Conservation (phyloP, 2,888 invertebrate species). For the Ornithoptera priamus region DNA sequence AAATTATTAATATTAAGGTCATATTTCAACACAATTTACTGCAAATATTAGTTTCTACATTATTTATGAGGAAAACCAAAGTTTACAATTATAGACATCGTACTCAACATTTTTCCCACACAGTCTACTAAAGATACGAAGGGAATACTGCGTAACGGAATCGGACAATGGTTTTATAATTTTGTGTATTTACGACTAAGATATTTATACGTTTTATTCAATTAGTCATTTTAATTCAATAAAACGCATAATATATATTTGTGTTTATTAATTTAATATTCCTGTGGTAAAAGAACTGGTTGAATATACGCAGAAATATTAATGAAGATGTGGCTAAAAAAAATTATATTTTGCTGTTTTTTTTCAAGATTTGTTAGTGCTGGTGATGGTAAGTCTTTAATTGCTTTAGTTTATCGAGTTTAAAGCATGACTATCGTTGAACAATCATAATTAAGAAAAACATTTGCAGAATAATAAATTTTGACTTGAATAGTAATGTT, state of each 20-base stretch:
- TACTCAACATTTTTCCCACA: neutral
- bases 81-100: neutral
- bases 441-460: too few relatives aligned
- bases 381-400: neutral
- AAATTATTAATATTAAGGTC: neutral
- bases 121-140: neutral
- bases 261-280: neutral
- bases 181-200: too few relatives aligned
- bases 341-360: neutral
- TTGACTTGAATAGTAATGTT: too few relatives aligned
- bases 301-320: neutral
- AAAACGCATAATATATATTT: too few relatives aligned
- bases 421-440: neutral
- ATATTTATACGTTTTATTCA: too few relatives aligned
- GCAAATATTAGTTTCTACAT: too few relatives aligned
- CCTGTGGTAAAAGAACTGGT: neutral
- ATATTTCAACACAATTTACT: too few relatives aligned
- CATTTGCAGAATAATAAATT: too few relatives aligned
- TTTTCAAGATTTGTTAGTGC: neutral
- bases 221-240: too few relatives aligned
- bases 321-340: constrained; percentile 8
- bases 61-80: neutral
- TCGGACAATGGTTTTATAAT: too few relatives aligned
- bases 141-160: neutral
- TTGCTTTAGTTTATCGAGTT: neutral